A percentile compares a stretch with the other conserved stretches of the same genome.
Conservation (phyloP, 2,888 invertebrate species). For the Listrodromus nycthemerus region DNA sequence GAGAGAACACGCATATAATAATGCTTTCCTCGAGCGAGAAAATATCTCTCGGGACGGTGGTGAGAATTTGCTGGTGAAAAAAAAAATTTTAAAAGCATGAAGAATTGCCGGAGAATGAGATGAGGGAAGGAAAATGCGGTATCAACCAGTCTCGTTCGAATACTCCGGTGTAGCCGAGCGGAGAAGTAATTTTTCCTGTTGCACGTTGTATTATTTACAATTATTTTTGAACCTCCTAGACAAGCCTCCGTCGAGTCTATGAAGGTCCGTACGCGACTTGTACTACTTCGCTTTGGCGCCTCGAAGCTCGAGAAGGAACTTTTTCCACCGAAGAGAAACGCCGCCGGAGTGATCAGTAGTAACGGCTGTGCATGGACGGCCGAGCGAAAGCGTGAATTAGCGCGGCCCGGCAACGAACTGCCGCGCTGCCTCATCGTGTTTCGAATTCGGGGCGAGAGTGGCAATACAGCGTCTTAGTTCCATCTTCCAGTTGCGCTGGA, state of each 20-base stretch:
- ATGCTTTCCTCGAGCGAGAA: constrained; percentile 42
- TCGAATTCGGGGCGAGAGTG: constrained; percentile 34
- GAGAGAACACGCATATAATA: constrained; percentile 35
- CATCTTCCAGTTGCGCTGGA: neutral
- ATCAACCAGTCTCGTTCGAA: constrained; percentile 4
- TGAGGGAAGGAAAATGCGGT: constrained; percentile 37
- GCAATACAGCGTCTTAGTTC: constrained; percentile 12
- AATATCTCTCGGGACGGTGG: constrained; percentile 37
- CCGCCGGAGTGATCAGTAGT: neutral
- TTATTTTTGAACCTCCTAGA: constrained; percentile 46
- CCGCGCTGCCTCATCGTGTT: constrained; percentile 20
- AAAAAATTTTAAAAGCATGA: constrained; percentile 3
- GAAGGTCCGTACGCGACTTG: constrained; percentile 35
- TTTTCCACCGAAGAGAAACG: neutral
- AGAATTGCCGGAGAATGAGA: constrained; percentile 28
- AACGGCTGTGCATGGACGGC: neutral
- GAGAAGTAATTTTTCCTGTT: constrained; percentile 20
- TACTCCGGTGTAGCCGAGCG: neutral
- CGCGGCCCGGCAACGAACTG: constrained; percentile 8
- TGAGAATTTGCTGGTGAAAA: constrained; percentile 49
- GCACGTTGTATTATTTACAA: constrained; percentile 59
- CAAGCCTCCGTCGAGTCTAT: neutral
- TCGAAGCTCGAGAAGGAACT: neutral
- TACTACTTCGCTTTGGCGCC: constrained; percentile 35
- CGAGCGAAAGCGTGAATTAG: constrained; percentile 28